Base-by-base conservation (phyloP, 2,113 vertebrate genomes). In the Scalopus aquaticus region DNA sequence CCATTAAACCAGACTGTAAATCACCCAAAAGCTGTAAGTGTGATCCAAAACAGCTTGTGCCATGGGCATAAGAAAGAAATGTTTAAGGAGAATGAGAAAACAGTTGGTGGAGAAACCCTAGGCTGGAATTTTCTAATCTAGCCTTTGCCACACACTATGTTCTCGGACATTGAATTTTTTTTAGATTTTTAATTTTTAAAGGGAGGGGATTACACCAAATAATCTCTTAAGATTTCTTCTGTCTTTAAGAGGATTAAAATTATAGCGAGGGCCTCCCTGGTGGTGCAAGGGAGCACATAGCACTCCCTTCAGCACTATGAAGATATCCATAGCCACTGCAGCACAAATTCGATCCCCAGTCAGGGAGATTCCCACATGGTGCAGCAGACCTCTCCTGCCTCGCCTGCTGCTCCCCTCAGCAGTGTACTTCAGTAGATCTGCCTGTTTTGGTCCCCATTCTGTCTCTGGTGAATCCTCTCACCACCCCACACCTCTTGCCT, bases 141-240 rank as follows among this genome's bases (percentile, higher is more conserved):
- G 62, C 9, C 77, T 87, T 86, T 70, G 37, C 51, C 54, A 35
- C 60, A 74, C 39, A 51, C 28, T 81, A 13, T 46, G 28, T 64
- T 64, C 28, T 64, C 32, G 62, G 62, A 26, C 26, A 32, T 26
- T 62, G 10, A 9, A 30, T 62, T 26, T 62, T 62, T 62, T 26
- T 90, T 32, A 64, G 65, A 37, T 91, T 94, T 90, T 91, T 70
- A 42, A 79, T 82, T 70, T 70, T 56, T 84, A 76, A 81, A 90
- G 65, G 80, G 32, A 95, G 16, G 51, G n/a, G 81, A 80, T 85
- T 93, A 10, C 32, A 62, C 64, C 42, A 62, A 60, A 42, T 70
- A 56, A 62, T 60, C 51, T 42, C 35, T 26, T 46, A 35, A 82
- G 16, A 35, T 67, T 20, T 24, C 49, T 94, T 92, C 76, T 82